These are phyloP conservation scores for Chrysodeixis includens DNA, from an alignment of 2,888 invertebrate species.

Conservation along the genomic window DNA sequence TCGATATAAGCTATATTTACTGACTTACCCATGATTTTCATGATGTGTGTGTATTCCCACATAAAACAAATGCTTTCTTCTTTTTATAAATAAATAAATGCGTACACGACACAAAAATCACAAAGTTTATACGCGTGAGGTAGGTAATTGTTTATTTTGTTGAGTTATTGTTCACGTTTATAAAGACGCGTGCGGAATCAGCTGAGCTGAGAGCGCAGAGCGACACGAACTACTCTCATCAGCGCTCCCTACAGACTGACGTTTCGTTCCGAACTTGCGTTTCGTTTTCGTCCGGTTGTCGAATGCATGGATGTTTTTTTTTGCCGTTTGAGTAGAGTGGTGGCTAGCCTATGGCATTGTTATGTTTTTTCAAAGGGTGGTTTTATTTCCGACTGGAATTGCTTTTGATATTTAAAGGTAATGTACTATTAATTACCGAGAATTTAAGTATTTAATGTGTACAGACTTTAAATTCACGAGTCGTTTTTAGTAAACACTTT, in stretches of 20 bases:
- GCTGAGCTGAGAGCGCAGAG: conserved; percentile 66
- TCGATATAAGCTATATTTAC: conserved; percentile 10
- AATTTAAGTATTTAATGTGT: background rate
- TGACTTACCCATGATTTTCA: conserved; percentile 76
- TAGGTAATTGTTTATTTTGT: conserved; percentile 62
- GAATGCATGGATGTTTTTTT: conserved; percentile 60
- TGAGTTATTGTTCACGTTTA: conserved; percentile 61
- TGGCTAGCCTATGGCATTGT: conserved; percentile 57
- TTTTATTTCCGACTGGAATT: conserved; percentile 46
- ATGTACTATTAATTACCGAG: background rate
- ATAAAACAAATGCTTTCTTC: conserved; percentile 53
- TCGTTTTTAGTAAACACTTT: too few species aligned
- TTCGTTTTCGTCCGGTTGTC: conserved; percentile 63
- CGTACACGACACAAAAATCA: conserved; percentile 69
- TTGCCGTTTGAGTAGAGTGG: conserved; percentile 54
- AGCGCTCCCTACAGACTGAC: conserved; percentile 80
- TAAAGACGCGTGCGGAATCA: conserved; percentile 79
- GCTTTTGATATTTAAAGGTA: conserved; percentile 10
- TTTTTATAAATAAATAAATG: conserved; percentile 39
- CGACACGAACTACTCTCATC: conserved; percentile 66
- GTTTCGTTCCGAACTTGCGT: conserved; percentile 57
- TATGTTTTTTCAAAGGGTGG: conserved; percentile 59
- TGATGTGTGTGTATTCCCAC: conserved; percentile 61
- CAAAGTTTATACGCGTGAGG: conserved; percentile 60
- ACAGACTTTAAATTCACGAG: background rate